A percentile compares a stretch with the other conserved stretches of the same genome.
These are phyloP conservation scores for Elanoides forficatus DNA, from an alignment of 2,113 vertebrate genomes.

Conservation along the genomic window DNA sequence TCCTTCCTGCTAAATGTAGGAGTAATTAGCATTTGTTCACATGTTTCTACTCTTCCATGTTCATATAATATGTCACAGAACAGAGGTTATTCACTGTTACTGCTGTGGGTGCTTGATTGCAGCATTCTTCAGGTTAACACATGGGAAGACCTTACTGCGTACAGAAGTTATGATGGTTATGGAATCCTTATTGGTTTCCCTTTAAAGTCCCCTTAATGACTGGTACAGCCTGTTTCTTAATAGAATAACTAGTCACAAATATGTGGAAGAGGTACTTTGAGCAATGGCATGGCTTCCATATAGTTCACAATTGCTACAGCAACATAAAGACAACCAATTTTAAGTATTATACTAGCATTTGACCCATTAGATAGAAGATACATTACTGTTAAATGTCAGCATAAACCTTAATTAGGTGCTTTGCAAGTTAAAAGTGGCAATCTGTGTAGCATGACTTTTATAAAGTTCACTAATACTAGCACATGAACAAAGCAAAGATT, in stretches of 20 bases:
- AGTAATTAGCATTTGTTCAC: background rate
- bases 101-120: background rate
- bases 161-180: background rate
- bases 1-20: background rate
- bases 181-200: background rate
- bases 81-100: background rate
- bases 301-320: background rate
- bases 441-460: background rate
- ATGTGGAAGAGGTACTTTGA: background rate
- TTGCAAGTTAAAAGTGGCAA: background rate
- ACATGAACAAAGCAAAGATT: background rate
- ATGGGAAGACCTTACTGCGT: background rate
- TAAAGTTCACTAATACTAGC: background rate
- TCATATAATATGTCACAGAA: background rate
- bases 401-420: background rate
- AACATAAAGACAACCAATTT: background rate
- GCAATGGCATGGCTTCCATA: background rate
- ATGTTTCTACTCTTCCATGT: background rate
- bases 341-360: background rate
- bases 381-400: background rate
- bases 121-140: background rate
- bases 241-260: background rate
- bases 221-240: background rate
- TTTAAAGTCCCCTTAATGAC: background rate
- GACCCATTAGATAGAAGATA: background rate